These are phyloP conservation scores for Oeneis ivallda DNA, from an alignment of 2,888 invertebrate species.

Conservation along the genomic window DNA sequence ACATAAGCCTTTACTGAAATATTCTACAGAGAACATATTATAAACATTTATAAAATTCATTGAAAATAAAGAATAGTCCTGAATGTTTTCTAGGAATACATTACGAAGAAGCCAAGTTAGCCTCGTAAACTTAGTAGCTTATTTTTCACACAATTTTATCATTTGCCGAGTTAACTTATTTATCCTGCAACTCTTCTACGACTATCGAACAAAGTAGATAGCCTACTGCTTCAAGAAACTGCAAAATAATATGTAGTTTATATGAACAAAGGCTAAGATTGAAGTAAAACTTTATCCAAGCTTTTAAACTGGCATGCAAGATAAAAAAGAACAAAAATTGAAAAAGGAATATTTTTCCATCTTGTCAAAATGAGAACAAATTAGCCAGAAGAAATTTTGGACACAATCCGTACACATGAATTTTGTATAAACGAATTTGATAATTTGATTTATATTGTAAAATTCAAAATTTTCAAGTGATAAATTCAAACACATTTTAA, in stretches of 20 bases:
- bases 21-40: background rate
- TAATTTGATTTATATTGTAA: conserved; percentile 45
- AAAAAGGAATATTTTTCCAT: conserved; percentile 6
- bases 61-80: too few species aligned
- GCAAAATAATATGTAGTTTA: background rate
- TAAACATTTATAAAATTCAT: background rate
- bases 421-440: conserved; percentile 50
- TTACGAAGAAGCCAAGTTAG: background rate
- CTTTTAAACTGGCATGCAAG: conserved; percentile 7
- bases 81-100: background rate
- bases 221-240: background rate
- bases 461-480: conserved; percentile 42
- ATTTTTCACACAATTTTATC: too few species aligned
- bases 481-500: conserved; percentile 27
- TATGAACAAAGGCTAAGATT: conserved; percentile 8
- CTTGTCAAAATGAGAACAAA: conserved; percentile 39
- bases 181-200: too few species aligned
- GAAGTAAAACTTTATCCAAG: background rate
- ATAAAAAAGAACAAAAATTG: conserved; percentile 3
- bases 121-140: too few species aligned
- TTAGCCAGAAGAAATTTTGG: conserved; percentile 51
- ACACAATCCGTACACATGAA: conserved; percentile 54
- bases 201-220: too few species aligned
- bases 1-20: background rate
- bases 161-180: too few species aligned